A percentile compares a stretch with the other conserved stretches of the same genome.
Conservation (phyloP, 1,140 invertebrate species). For the Mamestra configurata region DNA sequence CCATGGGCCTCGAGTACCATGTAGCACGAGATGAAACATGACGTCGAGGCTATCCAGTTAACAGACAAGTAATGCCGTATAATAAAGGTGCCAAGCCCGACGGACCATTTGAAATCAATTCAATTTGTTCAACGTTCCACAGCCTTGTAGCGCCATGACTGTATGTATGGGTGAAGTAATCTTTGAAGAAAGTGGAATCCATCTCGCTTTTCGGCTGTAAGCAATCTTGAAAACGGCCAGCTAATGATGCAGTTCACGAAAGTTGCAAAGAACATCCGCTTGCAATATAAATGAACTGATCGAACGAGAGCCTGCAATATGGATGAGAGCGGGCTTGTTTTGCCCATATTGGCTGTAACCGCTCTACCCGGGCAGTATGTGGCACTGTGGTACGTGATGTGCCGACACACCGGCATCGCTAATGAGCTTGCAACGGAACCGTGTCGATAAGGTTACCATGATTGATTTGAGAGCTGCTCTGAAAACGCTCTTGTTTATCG, state of each 20-base stretch:
- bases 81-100: conserved; percentile 42
- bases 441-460: conserved; percentile 60
- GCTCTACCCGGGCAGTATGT: conserved; percentile 44
- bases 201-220: background rate
- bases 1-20: conserved; percentile 32
- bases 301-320: conserved; percentile 63
- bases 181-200: conserved; percentile 3
- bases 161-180: conserved; percentile 23
- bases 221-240: conserved; percentile 15
- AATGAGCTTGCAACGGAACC: conserved; percentile 58
- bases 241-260: conserved; percentile 46
- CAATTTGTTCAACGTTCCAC: conserved; percentile 43
- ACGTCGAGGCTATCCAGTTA: conserved; percentile 44
- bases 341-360: conserved; percentile 61
- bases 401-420: conserved; percentile 57
- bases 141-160: conserved; percentile 17
- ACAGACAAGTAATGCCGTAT: conserved; percentile 47
- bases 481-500: conserved; percentile 41
- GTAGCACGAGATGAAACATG: conserved; percentile 45
- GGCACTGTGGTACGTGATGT: conserved; percentile 49
- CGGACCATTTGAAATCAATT: conserved; percentile 45
- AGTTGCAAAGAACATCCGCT: conserved; percentile 57
- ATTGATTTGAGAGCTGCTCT: conserved; percentile 55
- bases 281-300: conserved; percentile 71
- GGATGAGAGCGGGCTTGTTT: conserved; percentile 63